phyloP scores from a whole-genome alignment of 2,797 vertebrate genomes.

The Tarsius wallacei region DNA sequence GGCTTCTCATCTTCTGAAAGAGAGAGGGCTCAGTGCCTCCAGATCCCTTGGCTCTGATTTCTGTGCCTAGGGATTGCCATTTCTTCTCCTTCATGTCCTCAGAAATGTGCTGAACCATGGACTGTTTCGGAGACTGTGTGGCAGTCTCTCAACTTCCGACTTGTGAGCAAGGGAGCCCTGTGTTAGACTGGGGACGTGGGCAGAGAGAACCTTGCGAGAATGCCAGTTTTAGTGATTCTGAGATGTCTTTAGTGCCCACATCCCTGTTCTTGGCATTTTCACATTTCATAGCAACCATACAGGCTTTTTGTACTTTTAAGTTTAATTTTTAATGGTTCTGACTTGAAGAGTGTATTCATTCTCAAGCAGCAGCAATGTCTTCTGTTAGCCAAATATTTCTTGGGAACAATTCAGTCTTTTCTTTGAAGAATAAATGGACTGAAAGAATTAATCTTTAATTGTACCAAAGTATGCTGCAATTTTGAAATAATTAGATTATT shows the following conservation, averaged over 20 bases:
- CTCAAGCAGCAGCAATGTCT: neutral
- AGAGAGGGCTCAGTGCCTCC: neutral
- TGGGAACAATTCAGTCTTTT: neutral
- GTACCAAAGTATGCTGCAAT: neutral
- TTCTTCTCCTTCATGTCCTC: too few species aligned
- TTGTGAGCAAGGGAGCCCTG: neutral
- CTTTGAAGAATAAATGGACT: neutral
- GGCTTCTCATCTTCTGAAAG: neutral
- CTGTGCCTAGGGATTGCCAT: rapidly evolving
- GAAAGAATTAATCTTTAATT: conserved; percentile 14
- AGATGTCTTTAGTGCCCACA: neutral
- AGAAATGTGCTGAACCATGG: too few species aligned
- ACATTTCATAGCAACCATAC: neutral
- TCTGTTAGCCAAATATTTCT: neutral
- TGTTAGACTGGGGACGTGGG: neutral
- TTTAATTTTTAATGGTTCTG: neutral
- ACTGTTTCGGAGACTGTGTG: rapidly evolving
- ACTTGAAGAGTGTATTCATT: neutral
- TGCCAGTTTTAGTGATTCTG: too few species aligned
- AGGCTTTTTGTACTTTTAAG: neutral
- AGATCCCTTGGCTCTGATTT: neutral
- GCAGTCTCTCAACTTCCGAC: neutral
- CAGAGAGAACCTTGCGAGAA: too few species aligned
- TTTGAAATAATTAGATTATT: neutral
- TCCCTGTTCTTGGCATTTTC: neutral